Evolutionary conservation across 2,888 invertebrate species (phyloP).

Genomic region (Heliothis peltigera): DNA sequence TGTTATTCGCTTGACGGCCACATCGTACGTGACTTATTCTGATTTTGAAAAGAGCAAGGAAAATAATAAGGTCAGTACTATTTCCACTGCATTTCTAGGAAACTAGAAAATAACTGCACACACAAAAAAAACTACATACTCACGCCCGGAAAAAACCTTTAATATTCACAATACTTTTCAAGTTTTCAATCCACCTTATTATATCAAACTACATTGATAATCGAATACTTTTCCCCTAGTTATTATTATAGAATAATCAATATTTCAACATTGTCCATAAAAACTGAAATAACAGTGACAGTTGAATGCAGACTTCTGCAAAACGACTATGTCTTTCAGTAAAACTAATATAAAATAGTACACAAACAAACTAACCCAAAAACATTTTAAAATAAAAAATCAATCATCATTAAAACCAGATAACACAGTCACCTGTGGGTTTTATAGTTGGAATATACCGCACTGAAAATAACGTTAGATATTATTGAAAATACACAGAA

Average conservation of each 20-base stretch:
- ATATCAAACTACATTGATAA: too few relatives aligned
- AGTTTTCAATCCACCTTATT: too few relatives aligned
- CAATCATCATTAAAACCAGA: conserved; percentile 52
- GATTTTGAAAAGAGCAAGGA: too few relatives aligned
- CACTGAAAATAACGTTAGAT: conserved; percentile 48
- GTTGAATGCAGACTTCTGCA: not conserved
- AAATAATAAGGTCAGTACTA: too few relatives aligned
- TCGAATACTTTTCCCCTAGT: too few relatives aligned
- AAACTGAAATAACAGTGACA: not conserved
- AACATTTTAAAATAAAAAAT: conserved; percentile 42
- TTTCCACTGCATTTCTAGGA: too few relatives aligned
- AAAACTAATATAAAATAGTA: not conserved
- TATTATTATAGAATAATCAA: too few relatives aligned
- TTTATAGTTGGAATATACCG: conserved; percentile 41
- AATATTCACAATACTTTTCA: too few relatives aligned
- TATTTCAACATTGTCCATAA: not conserved
- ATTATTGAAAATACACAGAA: conserved; percentile 55
- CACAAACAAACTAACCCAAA: not conserved
- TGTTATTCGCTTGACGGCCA: conserved; percentile 20
- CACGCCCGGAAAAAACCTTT: too few relatives aligned
- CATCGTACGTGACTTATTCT: not conserved
- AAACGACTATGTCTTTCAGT: not conserved
- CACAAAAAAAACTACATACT: too few relatives aligned
- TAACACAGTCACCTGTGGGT: conserved; percentile 54
- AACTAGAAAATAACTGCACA: too few relatives aligned